Conservation (phyloP, 2,888 invertebrate species). For the Helobdella robusta region DNA sequence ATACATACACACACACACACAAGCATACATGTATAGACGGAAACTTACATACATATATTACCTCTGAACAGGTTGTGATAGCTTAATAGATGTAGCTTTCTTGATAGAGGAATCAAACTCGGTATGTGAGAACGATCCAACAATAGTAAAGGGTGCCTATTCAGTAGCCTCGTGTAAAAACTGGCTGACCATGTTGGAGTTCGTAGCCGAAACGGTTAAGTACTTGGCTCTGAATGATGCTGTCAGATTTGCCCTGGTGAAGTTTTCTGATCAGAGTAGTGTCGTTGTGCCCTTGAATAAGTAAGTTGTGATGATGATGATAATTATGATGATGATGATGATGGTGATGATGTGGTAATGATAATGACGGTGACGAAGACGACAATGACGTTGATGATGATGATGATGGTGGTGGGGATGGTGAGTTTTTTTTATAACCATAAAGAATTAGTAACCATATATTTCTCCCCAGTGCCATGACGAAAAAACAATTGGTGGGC, state of each 20-base stretch:
- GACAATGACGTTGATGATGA: no score
- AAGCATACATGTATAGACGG: no score
- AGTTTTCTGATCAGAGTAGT: not conserved
- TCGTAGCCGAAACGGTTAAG: not conserved
- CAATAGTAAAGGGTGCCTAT: not conserved
- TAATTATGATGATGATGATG: no score
- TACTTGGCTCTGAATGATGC: not conserved
- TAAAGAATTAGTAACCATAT: no score
- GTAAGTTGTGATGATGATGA: not conserved
- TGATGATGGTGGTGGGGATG: no score
- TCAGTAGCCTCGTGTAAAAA: conserved; percentile 1
- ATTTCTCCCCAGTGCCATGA: not conserved
- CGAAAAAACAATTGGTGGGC: not conserved
- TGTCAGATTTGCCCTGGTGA: conserved; percentile 4
- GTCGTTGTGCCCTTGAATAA: not conserved
- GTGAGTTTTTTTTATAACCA: no score
- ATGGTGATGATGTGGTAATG: no score
- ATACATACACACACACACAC: no score
- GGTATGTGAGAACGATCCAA: not conserved
- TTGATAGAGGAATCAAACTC: not conserved
- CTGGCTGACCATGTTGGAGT: not conserved
- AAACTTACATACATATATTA: no score
- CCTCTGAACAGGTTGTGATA: conserved; percentile 7
- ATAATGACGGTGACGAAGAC: no score
- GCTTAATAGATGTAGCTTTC: not conserved